Base-by-base conservation (phyloP, 2,113 vertebrate genomes). In the Anseranas semipalmata region DNA sequence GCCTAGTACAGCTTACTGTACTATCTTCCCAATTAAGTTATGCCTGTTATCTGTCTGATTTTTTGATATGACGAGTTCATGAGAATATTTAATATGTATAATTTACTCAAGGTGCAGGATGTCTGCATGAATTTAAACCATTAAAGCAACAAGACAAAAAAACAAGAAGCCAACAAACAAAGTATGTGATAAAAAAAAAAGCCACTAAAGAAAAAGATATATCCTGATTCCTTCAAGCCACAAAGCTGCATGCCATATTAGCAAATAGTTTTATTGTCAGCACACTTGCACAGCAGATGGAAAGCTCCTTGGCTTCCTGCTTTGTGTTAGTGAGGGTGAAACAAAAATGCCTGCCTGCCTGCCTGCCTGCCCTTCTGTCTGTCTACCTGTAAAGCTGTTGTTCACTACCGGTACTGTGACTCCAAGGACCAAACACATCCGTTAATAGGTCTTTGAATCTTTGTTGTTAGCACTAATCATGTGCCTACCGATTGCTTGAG, bases 21-120 rank as follows among this genome's bases (percentile, higher is more conserved):
- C 60, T 89, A 76, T 91, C 70, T 62, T 83, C 96, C 65, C 73
- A 94, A 92, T 58, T 90, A 90, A 89, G 73, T 76, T 73, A 55
- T 62, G 50, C 60, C 65, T 95, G 89, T 88, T 94, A 95, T 83
- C 83, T 92, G n/a, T 82, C 95, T 95, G 91, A 86, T 92, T 90
- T 95, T 84, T 94, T 96, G 65, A 79, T 91, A 92, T 13, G 59
- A 95, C 80, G 76, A 73, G 48, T 87, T 90, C 53, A 73, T 76
- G 72, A 87, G 86, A 92, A 67, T 89, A 93, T 84, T 91, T 89
- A 21, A 90, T 94, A 91, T 70, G 39, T 71, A 27, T 83, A 55
- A 95, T 95, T 89, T 92, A 95, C 58, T 83, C 77, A 95, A 79
- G 91, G 76, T 95, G 32, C 70, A 95, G 74, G 33, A 85, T 76